phyloP scores from a whole-genome alignment of 2,113 vertebrate species.

The Polyodon spathula region DNA sequence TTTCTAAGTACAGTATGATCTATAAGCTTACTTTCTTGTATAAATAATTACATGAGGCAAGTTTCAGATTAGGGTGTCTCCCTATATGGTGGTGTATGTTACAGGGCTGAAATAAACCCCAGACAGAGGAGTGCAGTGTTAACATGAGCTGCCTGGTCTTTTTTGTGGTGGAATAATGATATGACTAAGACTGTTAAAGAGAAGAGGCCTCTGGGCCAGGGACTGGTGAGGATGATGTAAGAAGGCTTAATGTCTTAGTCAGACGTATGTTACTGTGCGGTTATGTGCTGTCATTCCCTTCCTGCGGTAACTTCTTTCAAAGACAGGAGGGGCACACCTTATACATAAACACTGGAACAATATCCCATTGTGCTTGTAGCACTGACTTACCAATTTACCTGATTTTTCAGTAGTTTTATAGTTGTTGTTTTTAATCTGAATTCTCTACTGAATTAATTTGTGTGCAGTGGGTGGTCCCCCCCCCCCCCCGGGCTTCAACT shows the following conservation, averaged over 20 bases:
- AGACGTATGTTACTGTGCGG: background rate
- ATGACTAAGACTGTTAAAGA: background rate
- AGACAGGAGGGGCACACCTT: too few relatives aligned
- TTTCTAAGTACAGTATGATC: background rate
- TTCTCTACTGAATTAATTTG: too few relatives aligned
- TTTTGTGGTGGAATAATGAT: background rate
- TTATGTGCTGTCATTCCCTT: too few relatives aligned
- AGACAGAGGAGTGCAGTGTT: background rate
- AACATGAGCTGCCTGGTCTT: background rate
- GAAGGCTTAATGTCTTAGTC: background rate
- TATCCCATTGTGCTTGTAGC: too few relatives aligned
- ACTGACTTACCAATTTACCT: too few relatives aligned
- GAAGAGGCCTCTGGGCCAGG: background rate
- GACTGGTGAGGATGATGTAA: conserved; percentile 4
- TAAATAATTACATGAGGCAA: background rate
- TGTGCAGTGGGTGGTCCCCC: conserved; percentile 1
- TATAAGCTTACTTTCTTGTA: background rate
- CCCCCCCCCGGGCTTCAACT: background rate
- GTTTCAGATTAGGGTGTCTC: background rate
- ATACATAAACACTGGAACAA: too few relatives aligned
- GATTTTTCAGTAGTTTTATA: too few relatives aligned
- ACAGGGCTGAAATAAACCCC: background rate
- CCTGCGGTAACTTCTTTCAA: too few relatives aligned
- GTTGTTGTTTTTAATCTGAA: too few relatives aligned
- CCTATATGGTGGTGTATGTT: background rate